Evolutionary conservation across 2,888 invertebrate species (phyloP).

Genomic region (Lepidonotus clava): DNA sequence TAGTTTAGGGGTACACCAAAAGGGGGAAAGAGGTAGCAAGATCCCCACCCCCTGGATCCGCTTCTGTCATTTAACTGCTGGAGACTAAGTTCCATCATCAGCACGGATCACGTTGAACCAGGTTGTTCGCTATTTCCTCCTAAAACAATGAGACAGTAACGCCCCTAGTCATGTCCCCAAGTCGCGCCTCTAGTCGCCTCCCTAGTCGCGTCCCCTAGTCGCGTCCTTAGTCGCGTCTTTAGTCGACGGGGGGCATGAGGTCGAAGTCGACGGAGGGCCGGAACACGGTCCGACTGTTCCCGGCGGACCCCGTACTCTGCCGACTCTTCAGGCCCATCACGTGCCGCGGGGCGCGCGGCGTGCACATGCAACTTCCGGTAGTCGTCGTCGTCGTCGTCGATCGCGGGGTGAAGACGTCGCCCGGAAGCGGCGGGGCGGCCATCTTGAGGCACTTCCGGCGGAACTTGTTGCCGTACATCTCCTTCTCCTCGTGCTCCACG

Average conservation of each 20-base stretch:
- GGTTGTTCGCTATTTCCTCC: too few species aligned
- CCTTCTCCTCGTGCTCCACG: conserved; percentile 3
- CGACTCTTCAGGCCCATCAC: background rate
- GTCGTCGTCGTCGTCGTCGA: background rate
- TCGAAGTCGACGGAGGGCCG: background rate
- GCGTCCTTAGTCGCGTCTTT: too few species aligned
- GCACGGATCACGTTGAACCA: too few species aligned
- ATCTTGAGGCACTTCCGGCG: background rate
- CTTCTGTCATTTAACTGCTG: too few species aligned
- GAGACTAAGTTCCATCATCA: too few species aligned
- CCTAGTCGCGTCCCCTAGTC: too few species aligned
- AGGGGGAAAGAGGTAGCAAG: too few species aligned
- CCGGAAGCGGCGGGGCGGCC: background rate
- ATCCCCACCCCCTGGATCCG: too few species aligned
- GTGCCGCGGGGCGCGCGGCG: background rate
- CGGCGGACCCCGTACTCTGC: background rate
- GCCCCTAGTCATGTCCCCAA: too few species aligned
- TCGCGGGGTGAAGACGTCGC: background rate
- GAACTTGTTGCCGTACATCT: background rate
- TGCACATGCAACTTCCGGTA: background rate
- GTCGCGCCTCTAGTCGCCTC: too few species aligned
- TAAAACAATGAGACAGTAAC: too few species aligned
- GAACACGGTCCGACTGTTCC: background rate
- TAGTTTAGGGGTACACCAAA: too few species aligned
- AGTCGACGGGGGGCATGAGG: background rate